Evolutionary conservation across 2,888 invertebrate species (phyloP).

Genomic region (Bembecia ichneumoniformis): DNA sequence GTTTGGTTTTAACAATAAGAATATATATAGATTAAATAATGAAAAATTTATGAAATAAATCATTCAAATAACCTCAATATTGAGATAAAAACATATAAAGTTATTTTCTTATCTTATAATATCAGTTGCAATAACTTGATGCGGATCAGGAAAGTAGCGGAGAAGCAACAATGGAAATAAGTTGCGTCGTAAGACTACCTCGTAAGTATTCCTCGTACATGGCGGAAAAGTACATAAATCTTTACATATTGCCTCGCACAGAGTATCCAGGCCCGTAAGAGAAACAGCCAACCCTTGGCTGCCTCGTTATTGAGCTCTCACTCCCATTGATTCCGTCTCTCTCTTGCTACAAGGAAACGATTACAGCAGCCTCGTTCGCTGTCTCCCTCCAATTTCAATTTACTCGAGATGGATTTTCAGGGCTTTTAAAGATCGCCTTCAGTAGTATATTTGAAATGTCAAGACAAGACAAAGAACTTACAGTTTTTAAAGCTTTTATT

Average conservation of each 20-base stretch:
- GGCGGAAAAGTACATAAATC: conserved; percentile 58
- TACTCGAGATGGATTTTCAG: conserved; percentile 71
- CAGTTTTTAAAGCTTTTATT: too few relatives aligned
- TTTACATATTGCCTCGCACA: conserved; percentile 61
- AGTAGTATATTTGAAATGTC: conserved; percentile 17
- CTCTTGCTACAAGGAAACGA: conserved; percentile 24
- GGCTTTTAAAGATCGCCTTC: conserved; percentile 54
- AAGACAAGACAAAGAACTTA: too few relatives aligned
- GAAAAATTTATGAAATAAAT: too few relatives aligned
- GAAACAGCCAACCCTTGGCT: conserved; percentile 72
- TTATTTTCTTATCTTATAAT: background rate
- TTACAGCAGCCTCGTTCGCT: conserved; percentile 21
- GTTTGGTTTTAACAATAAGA: too few relatives aligned
- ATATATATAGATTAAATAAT: too few relatives aligned
- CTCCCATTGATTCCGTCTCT: conserved; percentile 43
- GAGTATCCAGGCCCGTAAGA: conserved; percentile 56
- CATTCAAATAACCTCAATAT: too few relatives aligned
- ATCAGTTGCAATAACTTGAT: background rate
- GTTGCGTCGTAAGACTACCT: conserved; percentile 47
- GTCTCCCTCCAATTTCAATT: conserved; percentile 70
- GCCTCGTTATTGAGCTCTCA: conserved; percentile 73
- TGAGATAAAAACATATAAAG: too few relatives aligned
- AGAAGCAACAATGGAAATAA: conserved; percentile 43
- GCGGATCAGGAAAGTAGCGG: conserved; percentile 4
- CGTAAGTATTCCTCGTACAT: conserved; percentile 46